Conservation (phyloP, 2,113 vertebrate species). For the Solea senegalensis region DNA sequence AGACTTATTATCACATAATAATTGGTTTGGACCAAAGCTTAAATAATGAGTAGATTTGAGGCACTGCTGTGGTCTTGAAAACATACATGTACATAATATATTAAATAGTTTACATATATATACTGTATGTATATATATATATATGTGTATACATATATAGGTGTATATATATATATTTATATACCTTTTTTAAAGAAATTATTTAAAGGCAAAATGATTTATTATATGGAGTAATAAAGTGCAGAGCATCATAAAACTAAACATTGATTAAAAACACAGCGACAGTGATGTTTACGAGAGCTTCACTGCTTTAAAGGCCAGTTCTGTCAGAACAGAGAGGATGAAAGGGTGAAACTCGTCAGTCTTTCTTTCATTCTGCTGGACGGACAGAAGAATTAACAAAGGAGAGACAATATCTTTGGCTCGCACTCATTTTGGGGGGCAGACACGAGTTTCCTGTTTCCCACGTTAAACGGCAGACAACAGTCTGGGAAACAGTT, state of each 20-base stretch:
- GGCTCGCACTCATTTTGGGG: conserved; percentile 1
- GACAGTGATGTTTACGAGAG: conserved; percentile 11
- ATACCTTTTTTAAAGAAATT: too few relatives aligned
- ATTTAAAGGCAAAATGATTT: too few relatives aligned
- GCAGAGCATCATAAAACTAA: not conserved
- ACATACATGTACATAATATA: too few relatives aligned
- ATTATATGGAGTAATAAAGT: too few relatives aligned
- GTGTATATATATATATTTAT: too few relatives aligned
- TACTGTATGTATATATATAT: too few relatives aligned
- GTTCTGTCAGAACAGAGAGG: not conserved
- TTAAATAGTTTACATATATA: too few relatives aligned
- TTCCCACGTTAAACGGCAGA: conserved; percentile 60
- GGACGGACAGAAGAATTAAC: conserved; percentile 57
- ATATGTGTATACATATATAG: too few relatives aligned
- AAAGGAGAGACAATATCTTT: conserved; percentile 47
- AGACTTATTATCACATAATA: too few relatives aligned
- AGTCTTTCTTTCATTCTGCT: conserved; percentile 22
- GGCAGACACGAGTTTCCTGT: conserved; percentile 69
- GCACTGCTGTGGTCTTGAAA: too few relatives aligned
- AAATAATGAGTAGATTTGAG: too few relatives aligned
- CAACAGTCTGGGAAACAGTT: conserved; percentile 53
- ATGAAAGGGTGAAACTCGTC: not conserved
- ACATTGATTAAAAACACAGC: conserved; percentile 4
- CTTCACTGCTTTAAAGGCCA: conserved; percentile 27
- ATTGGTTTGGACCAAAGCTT: too few relatives aligned